Base-by-base conservation (phyloP, 2,888 invertebrate species). In the Petrolisthes manimaculis region DNA sequence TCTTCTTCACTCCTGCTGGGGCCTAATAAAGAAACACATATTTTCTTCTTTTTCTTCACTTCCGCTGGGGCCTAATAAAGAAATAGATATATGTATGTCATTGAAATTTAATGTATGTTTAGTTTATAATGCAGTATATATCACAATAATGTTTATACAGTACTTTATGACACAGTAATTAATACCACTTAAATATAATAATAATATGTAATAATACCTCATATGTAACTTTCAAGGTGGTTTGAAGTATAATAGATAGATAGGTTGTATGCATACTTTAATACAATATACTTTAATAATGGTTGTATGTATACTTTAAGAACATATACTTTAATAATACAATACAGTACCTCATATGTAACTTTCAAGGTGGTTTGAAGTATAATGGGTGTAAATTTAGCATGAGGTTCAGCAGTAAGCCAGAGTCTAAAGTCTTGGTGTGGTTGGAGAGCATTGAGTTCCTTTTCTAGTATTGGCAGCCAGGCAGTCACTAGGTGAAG, bases 321-420 rank as follows among this genome's bases (percentile, higher is more conserved):
- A 75, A 18, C 14, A 75, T 8, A 21, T n/a, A 75, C 14, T 12
- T 8, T n/a, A 21, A 75, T 24, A 21, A 24, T 24, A 21, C 8
- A 75, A 24, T n/a, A 21, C 37, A 74, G 12, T 55, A 90, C 90
- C 94, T 96, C 96, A 92, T 95, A 96, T 0, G 95, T 95, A 37
- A 96, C 94, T 93, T 97, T 97, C 53, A 97, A 94, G 92, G 96
- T 96, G 83, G 95, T 95, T 92, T 96, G 96, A 8, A 96, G 95
- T 69, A 97, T 94, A 18, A 96, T 95, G 5, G 95, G 94, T 14
- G 96, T 96, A 92, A 98, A 96, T 74, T 94, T 94, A 0, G 95
- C 94, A 90, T 96, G 96, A 0, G 96, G 95, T 93, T 98, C 98
- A 0, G 97, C 95, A 8, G 97, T 95, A 89, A 98, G 94, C 98